These are phyloP conservation scores for Leptopilina boulardi DNA, from an alignment of 1,140 invertebrate species.

Conservation along the genomic window DNA sequence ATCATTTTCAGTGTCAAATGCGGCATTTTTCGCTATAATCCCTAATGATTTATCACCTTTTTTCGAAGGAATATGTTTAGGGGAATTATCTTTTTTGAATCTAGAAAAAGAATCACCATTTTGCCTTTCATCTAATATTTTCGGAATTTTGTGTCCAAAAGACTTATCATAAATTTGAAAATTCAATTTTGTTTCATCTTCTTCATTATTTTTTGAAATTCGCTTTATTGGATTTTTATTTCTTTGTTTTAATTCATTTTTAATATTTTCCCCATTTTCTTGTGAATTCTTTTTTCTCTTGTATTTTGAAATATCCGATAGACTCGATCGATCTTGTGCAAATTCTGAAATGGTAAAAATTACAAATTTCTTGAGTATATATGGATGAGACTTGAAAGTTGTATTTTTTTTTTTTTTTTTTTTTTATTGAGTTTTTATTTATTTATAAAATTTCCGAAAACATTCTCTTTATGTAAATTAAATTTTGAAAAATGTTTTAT, in stretches of 20 bases:
- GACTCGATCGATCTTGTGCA: not conserved
- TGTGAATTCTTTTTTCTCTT: not conserved
- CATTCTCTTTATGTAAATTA: no score
- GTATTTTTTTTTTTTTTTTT: not conserved
- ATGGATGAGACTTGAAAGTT: no score
- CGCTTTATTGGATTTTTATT: not conserved
- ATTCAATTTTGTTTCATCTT: constrained; percentile 36
- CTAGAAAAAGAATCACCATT: constrained; percentile 38
- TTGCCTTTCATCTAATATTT: constrained; percentile 43
- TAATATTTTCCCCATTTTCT: not conserved
- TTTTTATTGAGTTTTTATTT: no score
- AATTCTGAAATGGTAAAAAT: constrained; percentile 7
- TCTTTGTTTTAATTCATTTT: not conserved
- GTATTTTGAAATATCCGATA: not conserved
- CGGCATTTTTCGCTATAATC: constrained; percentile 38
- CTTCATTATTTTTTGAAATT: not conserved
- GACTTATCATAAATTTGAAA: constrained; percentile 46
- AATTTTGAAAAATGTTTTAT: not conserved
- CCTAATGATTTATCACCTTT: constrained; percentile 50
- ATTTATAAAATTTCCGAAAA: no score
- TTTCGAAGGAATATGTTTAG: constrained; percentile 56
- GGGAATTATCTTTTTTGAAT: constrained; percentile 41
- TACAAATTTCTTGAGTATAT: not conserved
- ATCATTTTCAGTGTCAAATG: not conserved
- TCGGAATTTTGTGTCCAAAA: constrained; percentile 59